A percentile compares a stretch with the other conserved stretches of the same genome.
These are phyloP conservation scores for Myotis lucifugus DNA, from an alignment of 2,113 vertebrate genomes.

Conservation along the genomic window DNA sequence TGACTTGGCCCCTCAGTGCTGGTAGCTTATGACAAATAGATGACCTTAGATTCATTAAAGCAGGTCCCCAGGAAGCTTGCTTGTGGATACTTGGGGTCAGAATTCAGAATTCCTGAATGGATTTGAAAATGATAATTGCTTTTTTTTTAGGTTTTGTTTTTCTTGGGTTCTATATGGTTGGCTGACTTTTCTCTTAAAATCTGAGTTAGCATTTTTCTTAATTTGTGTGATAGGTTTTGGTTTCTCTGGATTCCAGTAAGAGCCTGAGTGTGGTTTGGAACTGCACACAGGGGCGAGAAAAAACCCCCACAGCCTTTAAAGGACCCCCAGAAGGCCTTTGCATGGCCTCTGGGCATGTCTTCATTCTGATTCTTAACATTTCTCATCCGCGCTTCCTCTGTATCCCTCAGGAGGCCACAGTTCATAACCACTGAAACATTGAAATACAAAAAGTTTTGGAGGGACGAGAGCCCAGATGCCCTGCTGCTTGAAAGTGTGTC, in stretches of 20 bases:
- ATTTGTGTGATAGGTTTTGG: slow-evolving; percentile 32
- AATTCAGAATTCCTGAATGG: slow-evolving; percentile 22
- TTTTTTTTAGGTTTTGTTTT: not conserved
- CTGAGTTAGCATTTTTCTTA: slow-evolving; percentile 41
- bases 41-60: slow-evolving; percentile 29
- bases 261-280: slow-evolving; percentile 31
- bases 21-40: not conserved
- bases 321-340: slow-evolving; percentile 3
- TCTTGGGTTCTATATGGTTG: not conserved
- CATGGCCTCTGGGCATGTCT: not conserved
- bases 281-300: not conserved
- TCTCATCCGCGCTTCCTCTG: not conserved
- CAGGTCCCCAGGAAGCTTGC: not conserved
- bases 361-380: slow-evolving; percentile 17
- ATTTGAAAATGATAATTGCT: slow-evolving; percentile 36
- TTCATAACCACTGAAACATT: not conserved
- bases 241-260: slow-evolving; percentile 17
- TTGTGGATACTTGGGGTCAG: slow-evolving; percentile 6
- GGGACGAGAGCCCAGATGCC: not conserved
- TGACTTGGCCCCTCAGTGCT: not conserved
- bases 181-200: slow-evolving; percentile 17
- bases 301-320: not conserved
- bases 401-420: not conserved
- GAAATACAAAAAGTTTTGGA: slow-evolving; percentile 23
- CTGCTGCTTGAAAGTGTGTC: slow-evolving; percentile 5